Base-by-base conservation (phyloP, 1,140 invertebrate genomes). In the Solen grandis region DNA sequence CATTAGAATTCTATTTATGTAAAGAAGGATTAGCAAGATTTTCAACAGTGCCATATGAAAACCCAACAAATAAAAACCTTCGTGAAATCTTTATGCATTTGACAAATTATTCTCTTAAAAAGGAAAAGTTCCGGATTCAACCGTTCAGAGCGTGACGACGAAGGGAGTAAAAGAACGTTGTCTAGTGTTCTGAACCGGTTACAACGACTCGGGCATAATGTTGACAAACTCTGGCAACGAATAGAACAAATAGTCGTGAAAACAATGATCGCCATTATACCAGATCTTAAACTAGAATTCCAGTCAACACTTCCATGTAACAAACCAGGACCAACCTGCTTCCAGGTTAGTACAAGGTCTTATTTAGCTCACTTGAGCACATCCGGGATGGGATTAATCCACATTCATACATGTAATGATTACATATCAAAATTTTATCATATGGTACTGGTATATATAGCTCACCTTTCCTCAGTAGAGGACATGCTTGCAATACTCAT, bases 71-170 rank as follows among this genome's bases (percentile, higher is more conserved):
- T 29, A 88, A 86, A 83, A 93, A 93, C 74, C 83, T 93, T 31
- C 85, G 89, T 66, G 91, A 93, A 75, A 84, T 91, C 3, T 94
- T 89, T 81, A 92, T 93, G 87, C 93, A 94, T 88, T 86, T 94
- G 70, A 94, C 93, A 22, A 94, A 94, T 84, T 94, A 94, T 84
- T 93, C 93, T 0, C 84, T 94, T 46, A 94, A 94, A 76, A 94
- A 94, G n/a, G 82, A 83, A 87, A 46, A 93, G 91, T 84, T 83
- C 83, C n/a, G 87, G 87, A 19, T 94, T 93, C 81, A 89, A 93
- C 54, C 92, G 93, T 38, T 93, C 92, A 16, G 91, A 92, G 16
- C 87, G 88, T 19, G 85, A 92, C 13, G 87, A 92, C 65, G 89
- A 91, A 83, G 93, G 93, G 2, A 93, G 92, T 73, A 94, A 94